Evolutionary conservation across 2,113 vertebrate species (phyloP), one percentile per base, ranked within the genome.

Genomic region (Microcebus jonahi): DNA sequence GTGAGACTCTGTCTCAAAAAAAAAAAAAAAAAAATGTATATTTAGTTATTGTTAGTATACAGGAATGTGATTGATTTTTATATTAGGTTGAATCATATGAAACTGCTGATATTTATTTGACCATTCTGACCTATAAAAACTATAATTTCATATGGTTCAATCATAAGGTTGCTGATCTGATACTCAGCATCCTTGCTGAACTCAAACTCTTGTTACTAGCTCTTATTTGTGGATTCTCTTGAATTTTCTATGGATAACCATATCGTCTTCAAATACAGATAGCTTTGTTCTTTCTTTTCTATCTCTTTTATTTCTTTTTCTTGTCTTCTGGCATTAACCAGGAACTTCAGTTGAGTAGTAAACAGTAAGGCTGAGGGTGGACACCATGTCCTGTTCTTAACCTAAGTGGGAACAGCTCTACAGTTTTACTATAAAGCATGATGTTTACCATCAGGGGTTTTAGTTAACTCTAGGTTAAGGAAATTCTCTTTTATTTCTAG

Each of bases 401-500:
- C 29, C 65, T 77, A 15, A 75, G 68, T 53, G 2, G 11, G 55
- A 85, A 76, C 4, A 71, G 42, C 45, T 67, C 27, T 61, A 67
- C 15, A 85, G 57, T 76, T 85, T 77, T n/a, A 85, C 45, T 50
- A 42, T 55, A 65, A 84, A 84, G 34, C 61, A 27, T 83, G 55
- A 75, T 13, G 21, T 73, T 42, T 61, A 63, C 59, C 42, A 39
- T 21, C 73, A 0, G 53, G 18, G 20, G 13, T 63, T 61, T 71
- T 31, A 6, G 36, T 31, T 81, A 57, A 92, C 23, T 75, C 61
- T 63, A 31, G 23, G 53, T 75, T 63, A 75, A 53, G 3, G 17
- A 92, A 92, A 53, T 75, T 92, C 48, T 45, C 23, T 91, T 70
- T 68, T 63, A 91, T 71, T 71, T 71, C 79, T 36, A 83, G 31